These are phyloP conservation scores for Puffinus mauretanicus DNA, from an alignment of 2,113 vertebrate genomes.

Conservation along the genomic window DNA sequence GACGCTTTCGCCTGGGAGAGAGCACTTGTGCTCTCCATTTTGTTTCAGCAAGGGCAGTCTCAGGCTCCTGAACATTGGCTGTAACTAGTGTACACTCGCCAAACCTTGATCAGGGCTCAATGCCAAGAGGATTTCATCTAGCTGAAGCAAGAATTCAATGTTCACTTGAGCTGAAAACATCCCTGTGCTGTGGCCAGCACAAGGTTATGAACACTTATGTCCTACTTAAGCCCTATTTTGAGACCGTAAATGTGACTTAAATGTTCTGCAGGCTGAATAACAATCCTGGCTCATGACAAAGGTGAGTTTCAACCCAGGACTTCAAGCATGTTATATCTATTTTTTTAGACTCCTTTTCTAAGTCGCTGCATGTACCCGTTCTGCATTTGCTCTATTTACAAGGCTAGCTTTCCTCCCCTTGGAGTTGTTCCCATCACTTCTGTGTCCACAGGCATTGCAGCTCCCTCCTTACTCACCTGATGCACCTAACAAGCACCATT, in stretches of 20 bases:
- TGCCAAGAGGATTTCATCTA: neutral
- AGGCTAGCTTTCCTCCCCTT: neutral
- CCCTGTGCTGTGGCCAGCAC: neutral
- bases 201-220: neutral
- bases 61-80: neutral
- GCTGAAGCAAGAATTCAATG: neutral
- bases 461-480: neutral
- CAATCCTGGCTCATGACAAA: neutral
- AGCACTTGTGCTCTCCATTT: neutral
- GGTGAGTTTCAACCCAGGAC: neutral
- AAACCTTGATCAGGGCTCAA: neutral
- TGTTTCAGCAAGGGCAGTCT: neutral
- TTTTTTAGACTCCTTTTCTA: neutral
- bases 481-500: neutral
- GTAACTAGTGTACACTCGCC: accelerated
- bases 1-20: neutral
- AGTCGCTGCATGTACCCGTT: accelerated
- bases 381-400: neutral
- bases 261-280: neutral
- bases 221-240: neutral
- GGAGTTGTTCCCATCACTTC: neutral
- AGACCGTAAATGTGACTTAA: neutral
- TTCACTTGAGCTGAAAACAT: neutral
- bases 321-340: accelerated
- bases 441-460: neutral